Conservation (phyloP, 2,113 vertebrate genomes). For the Nothocercus nigrocapillus region DNA sequence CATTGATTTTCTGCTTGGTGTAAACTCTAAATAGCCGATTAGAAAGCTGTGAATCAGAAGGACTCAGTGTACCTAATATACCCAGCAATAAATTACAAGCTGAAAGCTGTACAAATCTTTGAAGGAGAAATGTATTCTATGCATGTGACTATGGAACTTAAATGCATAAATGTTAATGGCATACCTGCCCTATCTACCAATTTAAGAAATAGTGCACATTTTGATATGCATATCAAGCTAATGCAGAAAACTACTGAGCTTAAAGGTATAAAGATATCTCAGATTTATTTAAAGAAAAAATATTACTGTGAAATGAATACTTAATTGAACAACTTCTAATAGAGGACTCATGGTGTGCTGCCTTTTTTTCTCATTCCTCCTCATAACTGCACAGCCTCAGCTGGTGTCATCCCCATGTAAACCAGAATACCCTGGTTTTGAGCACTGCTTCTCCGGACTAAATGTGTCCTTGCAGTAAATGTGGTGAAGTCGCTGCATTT, state of each 20-base stretch:
- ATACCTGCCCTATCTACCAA: conserved; percentile 58
- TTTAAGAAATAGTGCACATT: conserved; percentile 71
- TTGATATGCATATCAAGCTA: conserved; percentile 67
- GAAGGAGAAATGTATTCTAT: conserved; percentile 78
- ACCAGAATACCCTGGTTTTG: background rate
- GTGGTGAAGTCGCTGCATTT: background rate
- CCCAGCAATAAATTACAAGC: conserved; percentile 68
- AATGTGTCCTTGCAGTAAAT: background rate
- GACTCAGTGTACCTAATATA: conserved; percentile 79
- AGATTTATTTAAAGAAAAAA: conserved; percentile 69
- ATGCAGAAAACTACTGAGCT: conserved; percentile 66
- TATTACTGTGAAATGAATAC: conserved; percentile 66
- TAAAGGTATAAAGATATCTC: conserved; percentile 66
- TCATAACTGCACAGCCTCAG: background rate
- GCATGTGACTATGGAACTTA: conserved; percentile 64
- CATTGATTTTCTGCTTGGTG: conserved; percentile 84
- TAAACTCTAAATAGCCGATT: conserved; percentile 84
- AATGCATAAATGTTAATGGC: conserved; percentile 69
- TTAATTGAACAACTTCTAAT: conserved; percentile 63
- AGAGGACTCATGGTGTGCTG: background rate
- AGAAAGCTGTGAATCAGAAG: conserved; percentile 82
- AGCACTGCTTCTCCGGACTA: background rate
- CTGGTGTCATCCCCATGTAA: background rate
- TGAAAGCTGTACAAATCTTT: conserved; percentile 69
- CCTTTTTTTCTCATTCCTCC: background rate